phyloP scores from a whole-genome alignment of 2,113 vertebrate genomes.

The Actenoides hombroni region DNA sequence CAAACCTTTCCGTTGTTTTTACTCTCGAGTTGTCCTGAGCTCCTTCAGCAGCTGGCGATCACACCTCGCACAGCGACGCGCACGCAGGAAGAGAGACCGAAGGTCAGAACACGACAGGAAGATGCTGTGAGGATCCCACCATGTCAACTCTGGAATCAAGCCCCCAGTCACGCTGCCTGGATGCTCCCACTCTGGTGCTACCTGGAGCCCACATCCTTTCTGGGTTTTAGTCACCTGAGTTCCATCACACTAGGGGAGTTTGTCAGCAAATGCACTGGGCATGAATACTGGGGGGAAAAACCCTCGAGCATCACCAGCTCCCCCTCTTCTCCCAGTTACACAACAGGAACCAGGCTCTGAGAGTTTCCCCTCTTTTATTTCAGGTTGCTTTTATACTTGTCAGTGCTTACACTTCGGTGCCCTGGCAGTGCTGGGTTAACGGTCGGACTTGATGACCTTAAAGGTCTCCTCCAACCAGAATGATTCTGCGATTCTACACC shows the following conservation, averaged over 20 bases:
- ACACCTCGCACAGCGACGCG: rapidly evolving
- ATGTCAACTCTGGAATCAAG: rapidly evolving
- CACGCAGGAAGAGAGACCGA: background rate
- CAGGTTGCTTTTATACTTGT: background rate
- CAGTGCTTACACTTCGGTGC: too few species aligned
- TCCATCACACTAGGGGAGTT: rapidly evolving
- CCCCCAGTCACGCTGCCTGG: background rate
- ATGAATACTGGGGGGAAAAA: rapidly evolving
- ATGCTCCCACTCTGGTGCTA: rapidly evolving
- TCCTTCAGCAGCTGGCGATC: background rate
- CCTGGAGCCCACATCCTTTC: rapidly evolving
- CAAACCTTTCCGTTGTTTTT: background rate
- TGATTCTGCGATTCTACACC: too few species aligned
- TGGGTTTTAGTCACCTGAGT: background rate
- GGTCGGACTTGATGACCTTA: too few species aligned
- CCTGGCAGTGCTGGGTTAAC: too few species aligned
- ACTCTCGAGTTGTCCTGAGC: background rate
- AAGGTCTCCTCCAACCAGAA: too few species aligned
- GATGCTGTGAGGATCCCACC: background rate
- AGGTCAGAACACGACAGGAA: rapidly evolving
- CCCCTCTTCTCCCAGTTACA: background rate
- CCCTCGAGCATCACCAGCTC: background rate
- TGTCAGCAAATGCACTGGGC: background rate
- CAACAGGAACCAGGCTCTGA: background rate
- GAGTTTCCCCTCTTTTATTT: background rate